Percentiles rank a stretch among this genome's conserved stretches.
phyloP scores from a whole-genome alignment of 2,113 vertebrate species.

The Lasiurus cinereus region DNA sequence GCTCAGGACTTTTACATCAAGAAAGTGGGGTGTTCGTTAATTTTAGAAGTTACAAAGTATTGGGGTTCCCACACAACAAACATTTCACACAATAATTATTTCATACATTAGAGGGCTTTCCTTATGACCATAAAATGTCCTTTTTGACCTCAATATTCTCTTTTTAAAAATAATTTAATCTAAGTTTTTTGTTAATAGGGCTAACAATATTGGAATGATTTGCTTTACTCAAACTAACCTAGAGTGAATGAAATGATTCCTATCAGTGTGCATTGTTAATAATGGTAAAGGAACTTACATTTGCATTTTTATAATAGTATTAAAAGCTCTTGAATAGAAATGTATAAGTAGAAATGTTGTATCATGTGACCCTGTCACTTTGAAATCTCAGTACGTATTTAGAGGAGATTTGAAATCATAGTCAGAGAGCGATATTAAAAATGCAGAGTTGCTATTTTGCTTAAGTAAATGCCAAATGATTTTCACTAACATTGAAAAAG shows the following conservation, averaged over 20 bases:
- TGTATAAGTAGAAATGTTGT: neutral
- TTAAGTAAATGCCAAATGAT: neutral
- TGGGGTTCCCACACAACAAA: too few species aligned
- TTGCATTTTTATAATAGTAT: neutral
- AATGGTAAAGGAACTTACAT: neutral
- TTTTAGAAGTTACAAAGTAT: too few species aligned
- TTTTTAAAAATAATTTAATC: neutral
- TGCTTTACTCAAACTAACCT: neutral
- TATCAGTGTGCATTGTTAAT: neutral
- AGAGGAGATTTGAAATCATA: neutral
- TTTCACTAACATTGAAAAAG: conserved; percentile 31
- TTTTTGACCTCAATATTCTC: neutral
- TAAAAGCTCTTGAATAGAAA: neutral
- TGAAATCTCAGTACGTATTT: neutral
- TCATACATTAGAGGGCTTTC: too few species aligned
- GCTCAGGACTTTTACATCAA: too few species aligned
- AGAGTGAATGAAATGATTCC: neutral
- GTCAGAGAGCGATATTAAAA: neutral
- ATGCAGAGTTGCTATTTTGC: neutral
- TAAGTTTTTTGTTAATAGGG: neutral
- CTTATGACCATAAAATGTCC: too few species aligned
- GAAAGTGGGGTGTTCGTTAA: too few species aligned
- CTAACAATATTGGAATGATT: neutral
- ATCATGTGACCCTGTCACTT: neutral
- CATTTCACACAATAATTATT: too few species aligned